Evolutionary conservation across 2,113 vertebrate species (phyloP).

Genomic region (Patagioenas fasciata): DNA sequence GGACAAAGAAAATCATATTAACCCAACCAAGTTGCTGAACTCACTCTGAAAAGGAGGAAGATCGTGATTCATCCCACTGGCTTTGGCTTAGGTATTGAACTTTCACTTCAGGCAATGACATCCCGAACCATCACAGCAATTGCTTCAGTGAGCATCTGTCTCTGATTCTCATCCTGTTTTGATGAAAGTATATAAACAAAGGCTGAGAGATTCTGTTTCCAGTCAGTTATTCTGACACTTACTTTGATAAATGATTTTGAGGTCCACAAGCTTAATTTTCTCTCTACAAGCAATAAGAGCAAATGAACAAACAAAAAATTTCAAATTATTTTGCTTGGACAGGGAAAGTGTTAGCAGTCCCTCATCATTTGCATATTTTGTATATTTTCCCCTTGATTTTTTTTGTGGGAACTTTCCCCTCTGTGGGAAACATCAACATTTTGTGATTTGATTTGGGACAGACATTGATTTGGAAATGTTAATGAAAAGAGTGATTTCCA

Average conservation of each 20-base stretch:
- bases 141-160: neutral
- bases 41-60: neutral
- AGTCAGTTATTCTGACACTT: neutral
- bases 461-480: neutral
- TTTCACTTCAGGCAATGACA: neutral
- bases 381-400: neutral
- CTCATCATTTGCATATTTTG: neutral
- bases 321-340: neutral
- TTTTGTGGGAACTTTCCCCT: neutral
- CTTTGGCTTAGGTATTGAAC: neutral
- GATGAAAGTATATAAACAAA: neutral
- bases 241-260: neutral
- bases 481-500: neutral
- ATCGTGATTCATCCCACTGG: neutral
- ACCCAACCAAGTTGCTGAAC: neutral
- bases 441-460: neutral
- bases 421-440: neutral
- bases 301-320: neutral
- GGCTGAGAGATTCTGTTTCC: neutral
- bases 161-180: neutral
- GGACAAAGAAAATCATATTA: neutral
- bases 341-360: neutral
- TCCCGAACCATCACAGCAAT: neutral
- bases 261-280: neutral
- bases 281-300: neutral